phyloP scores from a whole-genome alignment of 2,888 invertebrate species.

The Aspidiotus rigidus region DNA sequence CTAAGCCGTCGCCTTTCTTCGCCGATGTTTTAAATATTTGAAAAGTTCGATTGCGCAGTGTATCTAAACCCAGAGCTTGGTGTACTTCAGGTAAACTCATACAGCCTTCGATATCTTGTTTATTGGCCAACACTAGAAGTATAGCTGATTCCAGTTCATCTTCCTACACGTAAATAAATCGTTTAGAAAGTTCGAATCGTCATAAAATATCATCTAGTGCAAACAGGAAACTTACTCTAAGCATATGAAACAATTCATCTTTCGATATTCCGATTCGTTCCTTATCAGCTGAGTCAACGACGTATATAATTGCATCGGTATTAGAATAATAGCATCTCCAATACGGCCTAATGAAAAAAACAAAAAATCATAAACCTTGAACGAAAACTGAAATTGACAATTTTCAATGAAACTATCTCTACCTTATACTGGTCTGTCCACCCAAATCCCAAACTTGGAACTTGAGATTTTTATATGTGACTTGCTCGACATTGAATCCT shows the following conservation, averaged over 20 bases:
- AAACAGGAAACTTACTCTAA: slow-evolving; percentile 64
- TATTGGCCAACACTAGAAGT: slow-evolving; percentile 93
- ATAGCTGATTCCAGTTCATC: slow-evolving; percentile 94
- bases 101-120: slow-evolving; percentile 98
- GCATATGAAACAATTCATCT: slow-evolving; percentile 94
- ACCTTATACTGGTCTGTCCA: slow-evolving; percentile 98
- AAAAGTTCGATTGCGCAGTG: slow-evolving; percentile 92
- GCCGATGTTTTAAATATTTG: slow-evolving; percentile 99
- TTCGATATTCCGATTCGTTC: slow-evolving; percentile 98
- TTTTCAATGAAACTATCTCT: slow-evolving; percentile 39
- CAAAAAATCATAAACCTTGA: slow-evolving; percentile 13
- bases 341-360: slow-evolving; percentile 68
- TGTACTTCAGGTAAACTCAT: slow-evolving; percentile 95
- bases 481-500: slow-evolving; percentile 98
- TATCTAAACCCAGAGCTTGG: slow-evolving; percentile 87
- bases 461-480: slow-evolving; percentile 96
- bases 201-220: background rate
- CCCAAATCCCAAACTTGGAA: slow-evolving; percentile 99
- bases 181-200: background rate
- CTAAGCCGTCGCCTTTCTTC: slow-evolving; percentile 92
- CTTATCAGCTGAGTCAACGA: slow-evolving; percentile 96
- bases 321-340: slow-evolving; percentile 99
- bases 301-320: slow-evolving; percentile 99
- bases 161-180: slow-evolving; percentile 54
- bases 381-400: background rate